Evolutionary conservation across 2,888 invertebrate genomes (phyloP).

Genomic region (Koerneria pararmatus): DNA sequence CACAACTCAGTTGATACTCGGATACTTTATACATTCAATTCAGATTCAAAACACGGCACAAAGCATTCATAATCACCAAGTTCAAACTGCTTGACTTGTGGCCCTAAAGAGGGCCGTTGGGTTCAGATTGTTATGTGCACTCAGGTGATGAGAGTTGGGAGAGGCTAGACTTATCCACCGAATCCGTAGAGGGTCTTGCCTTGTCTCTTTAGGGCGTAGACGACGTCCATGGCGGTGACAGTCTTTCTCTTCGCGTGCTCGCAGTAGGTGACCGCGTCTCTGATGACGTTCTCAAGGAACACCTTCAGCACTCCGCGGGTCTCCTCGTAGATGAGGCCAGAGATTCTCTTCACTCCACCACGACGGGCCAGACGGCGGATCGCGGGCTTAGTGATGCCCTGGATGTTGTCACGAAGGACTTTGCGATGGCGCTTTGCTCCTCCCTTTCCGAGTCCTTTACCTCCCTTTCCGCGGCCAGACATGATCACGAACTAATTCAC

Average conservation of each 20-base stretch:
- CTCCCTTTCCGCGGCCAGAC: slow-evolving; percentile 78
- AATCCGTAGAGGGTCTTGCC: slow-evolving; percentile 76
- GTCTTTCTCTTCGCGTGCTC: slow-evolving; percentile 84
- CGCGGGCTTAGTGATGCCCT: slow-evolving; percentile 50
- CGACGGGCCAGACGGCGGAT: slow-evolving; percentile 63
- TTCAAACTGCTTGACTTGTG: too few relatives aligned
- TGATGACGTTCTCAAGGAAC: slow-evolving; percentile 77
- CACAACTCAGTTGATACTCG: too few relatives aligned
- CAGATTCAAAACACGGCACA: too few relatives aligned
- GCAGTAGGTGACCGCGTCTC: slow-evolving; percentile 79
- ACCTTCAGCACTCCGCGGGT: slow-evolving; percentile 47
- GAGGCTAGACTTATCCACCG: slow-evolving; percentile 38
- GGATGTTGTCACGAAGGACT: slow-evolving; percentile 47
- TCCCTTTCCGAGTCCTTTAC: slow-evolving; percentile 76
- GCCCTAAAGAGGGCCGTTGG: slow-evolving; percentile 48
- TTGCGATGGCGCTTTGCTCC: slow-evolving; percentile 75
- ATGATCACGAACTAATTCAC: too few relatives aligned
- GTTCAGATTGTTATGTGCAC: slow-evolving; percentile 27
- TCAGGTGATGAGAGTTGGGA: background rate
- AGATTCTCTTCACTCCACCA: slow-evolving; percentile 61
- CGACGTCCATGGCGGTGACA: slow-evolving; percentile 83
- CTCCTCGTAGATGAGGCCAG: slow-evolving; percentile 52
- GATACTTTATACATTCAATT: too few relatives aligned
- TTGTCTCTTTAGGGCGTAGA: slow-evolving; percentile 77
- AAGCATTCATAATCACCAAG: too few relatives aligned